Conservation (phyloP, 1,140 invertebrate species). For the Heterodera carotae region DNA sequence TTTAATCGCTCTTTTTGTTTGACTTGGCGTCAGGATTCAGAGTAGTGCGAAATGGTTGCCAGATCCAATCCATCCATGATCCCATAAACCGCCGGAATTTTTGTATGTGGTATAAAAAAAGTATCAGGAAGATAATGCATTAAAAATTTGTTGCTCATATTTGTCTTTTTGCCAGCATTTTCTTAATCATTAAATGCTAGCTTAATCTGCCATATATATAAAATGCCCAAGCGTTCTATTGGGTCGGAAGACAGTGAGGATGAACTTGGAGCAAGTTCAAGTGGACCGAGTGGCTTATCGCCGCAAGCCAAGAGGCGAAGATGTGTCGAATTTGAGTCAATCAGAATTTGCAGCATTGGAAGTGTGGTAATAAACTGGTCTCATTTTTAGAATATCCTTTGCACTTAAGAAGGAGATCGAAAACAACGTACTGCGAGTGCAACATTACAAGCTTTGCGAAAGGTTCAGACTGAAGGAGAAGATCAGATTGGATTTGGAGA, state of each 20-base stretch:
- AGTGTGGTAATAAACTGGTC: conserved; percentile 37
- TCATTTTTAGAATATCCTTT: not conserved
- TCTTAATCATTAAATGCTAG: not conserved
- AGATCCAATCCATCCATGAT: no score
- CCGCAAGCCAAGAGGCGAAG: conserved; percentile 29
- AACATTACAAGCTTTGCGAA: conserved; percentile 51
- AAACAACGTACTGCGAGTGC: conserved; percentile 36
- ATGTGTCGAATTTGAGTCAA: conserved; percentile 44
- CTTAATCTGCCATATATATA: not conserved
- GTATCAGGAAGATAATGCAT: no score
- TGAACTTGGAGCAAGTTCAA: conserved; percentile 28
- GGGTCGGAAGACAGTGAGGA: conserved; percentile 41
- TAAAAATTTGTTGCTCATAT: not conserved
- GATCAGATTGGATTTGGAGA: conserved; percentile 55
- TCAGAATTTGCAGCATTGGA: conserved; percentile 43
- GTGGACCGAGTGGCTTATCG: not conserved
- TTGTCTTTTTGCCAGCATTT: not conserved
- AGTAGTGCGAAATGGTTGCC: no score
- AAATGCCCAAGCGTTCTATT: conserved; percentile 40
- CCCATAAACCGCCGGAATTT: no score
- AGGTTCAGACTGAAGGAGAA: conserved; percentile 47
- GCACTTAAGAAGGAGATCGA: conserved; percentile 48
- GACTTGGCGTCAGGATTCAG: no score
- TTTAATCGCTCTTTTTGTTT: no score
- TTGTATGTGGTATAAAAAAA: no score